These are phyloP conservation scores for Serilophus lunatus DNA, from an alignment of 2,113 vertebrate genomes.

Conservation along the genomic window DNA sequence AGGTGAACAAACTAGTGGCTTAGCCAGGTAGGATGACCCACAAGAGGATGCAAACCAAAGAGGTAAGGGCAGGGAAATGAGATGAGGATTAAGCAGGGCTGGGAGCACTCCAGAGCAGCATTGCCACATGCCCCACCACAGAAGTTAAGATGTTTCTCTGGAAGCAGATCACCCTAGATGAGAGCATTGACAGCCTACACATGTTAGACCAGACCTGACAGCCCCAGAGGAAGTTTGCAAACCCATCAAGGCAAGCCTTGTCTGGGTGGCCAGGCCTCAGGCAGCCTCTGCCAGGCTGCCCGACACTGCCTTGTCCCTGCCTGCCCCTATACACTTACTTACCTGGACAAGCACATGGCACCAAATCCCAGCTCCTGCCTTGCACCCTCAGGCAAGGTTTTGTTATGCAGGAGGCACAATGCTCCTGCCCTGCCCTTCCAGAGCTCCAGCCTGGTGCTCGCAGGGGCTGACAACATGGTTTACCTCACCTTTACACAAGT, in stretches of 20 bases:
- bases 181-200: not conserved
- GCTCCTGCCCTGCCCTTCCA: not conserved
- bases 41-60: not conserved
- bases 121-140: not conserved
- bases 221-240: not conserved
- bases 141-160: not conserved
- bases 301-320: rapidly evolving
- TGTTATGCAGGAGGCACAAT: not conserved
- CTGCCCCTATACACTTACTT: not conserved
- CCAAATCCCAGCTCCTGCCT: not conserved
- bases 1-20: not conserved
- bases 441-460: not conserved
- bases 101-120: not conserved
- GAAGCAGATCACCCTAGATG: not conserved
- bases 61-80: not conserved
- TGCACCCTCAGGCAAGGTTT: not conserved
- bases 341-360: not conserved
- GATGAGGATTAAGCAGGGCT: not conserved
- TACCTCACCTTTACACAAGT: not conserved
- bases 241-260: not conserved
- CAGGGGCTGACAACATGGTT: not conserved
- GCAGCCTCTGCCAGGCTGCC: not conserved
- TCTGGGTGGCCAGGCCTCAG: not conserved
- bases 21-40: not conserved
- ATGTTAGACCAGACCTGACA: not conserved